Base-by-base conservation (phyloP, 1,140 invertebrate species). In the Steinernema khuongi region DNA sequence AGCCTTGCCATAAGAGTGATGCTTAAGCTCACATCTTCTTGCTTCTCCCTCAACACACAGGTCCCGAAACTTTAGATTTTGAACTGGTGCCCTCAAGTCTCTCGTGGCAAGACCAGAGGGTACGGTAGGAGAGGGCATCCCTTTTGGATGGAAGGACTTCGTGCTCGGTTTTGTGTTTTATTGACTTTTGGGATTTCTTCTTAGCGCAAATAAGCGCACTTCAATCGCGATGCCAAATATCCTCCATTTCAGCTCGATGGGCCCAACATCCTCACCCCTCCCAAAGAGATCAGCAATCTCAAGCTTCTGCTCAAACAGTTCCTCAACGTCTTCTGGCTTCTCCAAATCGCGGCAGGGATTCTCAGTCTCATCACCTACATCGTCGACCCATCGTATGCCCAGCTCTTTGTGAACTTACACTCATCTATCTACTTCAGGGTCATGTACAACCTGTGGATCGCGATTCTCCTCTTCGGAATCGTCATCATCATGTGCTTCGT, bases 401-500 rank as follows among this genome's bases (percentile, higher is more conserved):
- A 60, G 11, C 50, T 60, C n/a, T n/a, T 41, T 41, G 7, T 41
- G n/a, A 41, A 41, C n/a, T 41, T n/a, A 41, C 7, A 7, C 36
- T 41, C n/a, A n/a, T 41, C 36, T 70, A 60, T 75, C 44, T 44
- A 32, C 69, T 72, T 17, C 17, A 77, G 72, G 14, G 68, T 69
- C 28, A 31, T 32, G 17, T 29, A 76, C 30, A 77, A 76, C 50
- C 75, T 77, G 14, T 77, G 69, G 28, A 74, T 77, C 70, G 76
- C 67, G 28, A 71, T 77, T 31, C 72, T 77, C 33, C 68, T 77
- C 31, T 41, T 77, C 22, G 69, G 43, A 1, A 75, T 77, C 28
- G 74, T 77, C 36, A 50, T 77, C 36, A 33, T 77, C 69, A 77
- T 77, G 76, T 77, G 76, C 30, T 29, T 76, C 26, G 70, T 77